Base-by-base conservation (phyloP, 2,113 vertebrate genomes). In the Mirza zaza region DNA sequence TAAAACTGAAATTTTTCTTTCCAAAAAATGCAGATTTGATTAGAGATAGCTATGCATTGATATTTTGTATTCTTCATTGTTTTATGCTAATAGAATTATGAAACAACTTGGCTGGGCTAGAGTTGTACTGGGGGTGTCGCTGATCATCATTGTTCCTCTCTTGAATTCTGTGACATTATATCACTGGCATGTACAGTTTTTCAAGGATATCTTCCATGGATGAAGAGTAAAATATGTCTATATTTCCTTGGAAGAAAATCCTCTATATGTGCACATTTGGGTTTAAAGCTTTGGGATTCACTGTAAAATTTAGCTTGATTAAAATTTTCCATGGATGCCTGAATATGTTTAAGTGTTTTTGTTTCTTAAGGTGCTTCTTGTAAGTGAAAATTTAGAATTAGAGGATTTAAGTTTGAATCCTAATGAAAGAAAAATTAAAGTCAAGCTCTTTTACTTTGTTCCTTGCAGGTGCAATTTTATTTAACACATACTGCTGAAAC, bases 131-230 rank as follows among this genome's bases (percentile, higher is more conserved):
- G 59, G 87, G 52, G 55, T 3, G 75, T 97, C 91, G 61, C 8
- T 65, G 76, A 71, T 59, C 52, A 92, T 1, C 70, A 67, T 63
- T 52, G 71, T 94, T 86, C 34, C 5, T 36, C 29, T 39, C 14
- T 20, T 50, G 80, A 90, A 71, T 97, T 96, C 96, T 97, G 94
- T 95, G 93, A 96, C 97, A 94, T 96, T 36, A 48, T 13, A 36
- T 94, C 80, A 50, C 75, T 91, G 70, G 90, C 86, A 75, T 48
- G 20, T 39, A 77, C 87, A 87, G 21, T 90, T 97, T 96, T 98
- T 57, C 27, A 92, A 97, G 96, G 93, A 32, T 73, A 42, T 95
- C 52, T 81, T 71, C 0, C 36, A 29, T 59, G 87, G 63, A 48
- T 1, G 81, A 85, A 36, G 23, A 45, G 6, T 55, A 42, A 48